phyloP scores from a whole-genome alignment of 2,888 invertebrate genomes.

The Gerris lacustris region DNA sequence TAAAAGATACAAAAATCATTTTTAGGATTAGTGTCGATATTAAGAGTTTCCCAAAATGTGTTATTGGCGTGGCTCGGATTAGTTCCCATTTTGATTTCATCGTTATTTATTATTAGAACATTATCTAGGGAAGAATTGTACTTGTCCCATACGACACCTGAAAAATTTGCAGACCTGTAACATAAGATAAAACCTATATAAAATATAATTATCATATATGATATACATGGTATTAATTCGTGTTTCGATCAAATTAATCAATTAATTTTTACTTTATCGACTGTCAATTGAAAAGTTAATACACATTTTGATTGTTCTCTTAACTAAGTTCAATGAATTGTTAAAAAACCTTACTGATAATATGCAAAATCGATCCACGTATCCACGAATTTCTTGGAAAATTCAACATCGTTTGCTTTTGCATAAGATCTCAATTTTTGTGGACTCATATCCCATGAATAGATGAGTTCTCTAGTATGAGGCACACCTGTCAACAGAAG shows the following conservation, averaged over 20 bases:
- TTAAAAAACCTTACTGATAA: neutral
- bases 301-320: too few relatives aligned
- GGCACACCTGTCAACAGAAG: neutral
- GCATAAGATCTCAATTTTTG: neutral
- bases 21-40: neutral
- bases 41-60: neutral
- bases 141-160: neutral
- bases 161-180: neutral
- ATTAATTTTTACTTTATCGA: too few relatives aligned
- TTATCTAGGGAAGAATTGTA: neutral
- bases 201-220: too few relatives aligned
- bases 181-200: too few relatives aligned
- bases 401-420: neutral
- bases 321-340: too few relatives aligned
- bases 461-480: neutral
- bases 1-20: too few relatives aligned
- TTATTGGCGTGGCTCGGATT: neutral
- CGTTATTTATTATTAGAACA: neutral
- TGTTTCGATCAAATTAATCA: too few relatives aligned
- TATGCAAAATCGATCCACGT: neutral
- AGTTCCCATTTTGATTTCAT: neutral
- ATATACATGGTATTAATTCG: too few relatives aligned
- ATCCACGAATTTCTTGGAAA: neutral
- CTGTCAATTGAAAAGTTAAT: too few relatives aligned
- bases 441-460: neutral